Evolutionary conservation across 1,140 invertebrate genomes (phyloP).

Genomic region (Solenopsis invicta): DNA sequence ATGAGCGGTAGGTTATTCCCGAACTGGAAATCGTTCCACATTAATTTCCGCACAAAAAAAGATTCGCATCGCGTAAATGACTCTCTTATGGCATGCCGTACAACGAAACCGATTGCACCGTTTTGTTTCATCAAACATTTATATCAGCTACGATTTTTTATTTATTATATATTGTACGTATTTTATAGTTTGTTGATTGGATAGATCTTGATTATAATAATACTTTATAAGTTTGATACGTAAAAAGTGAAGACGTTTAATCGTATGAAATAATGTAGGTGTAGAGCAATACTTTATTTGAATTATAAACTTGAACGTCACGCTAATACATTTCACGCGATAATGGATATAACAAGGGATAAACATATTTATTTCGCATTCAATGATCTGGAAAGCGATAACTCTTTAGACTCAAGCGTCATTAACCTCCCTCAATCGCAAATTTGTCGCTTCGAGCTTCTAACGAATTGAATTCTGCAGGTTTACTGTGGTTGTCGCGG

Average conservation of each 20-base stretch:
- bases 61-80: slow-evolving; percentile 4
- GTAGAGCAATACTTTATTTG: not conserved
- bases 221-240: not conserved
- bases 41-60: slow-evolving; percentile 45
- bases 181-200: too few relatives aligned
- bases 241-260: not conserved
- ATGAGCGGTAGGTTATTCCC: slow-evolving; percentile 61
- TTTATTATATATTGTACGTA: not conserved
- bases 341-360: not conserved
- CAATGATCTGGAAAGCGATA: not conserved
- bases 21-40: slow-evolving; percentile 6
- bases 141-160: not conserved
- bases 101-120: not conserved
- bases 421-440: not conserved
- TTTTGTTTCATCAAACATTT: not conserved
- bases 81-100: not conserved
- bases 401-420: not conserved
- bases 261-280: not conserved
- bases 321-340: not conserved
- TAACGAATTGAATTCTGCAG: slow-evolving; percentile 38
- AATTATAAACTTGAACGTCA: not conserved
- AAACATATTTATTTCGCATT: not conserved
- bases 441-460: slow-evolving; percentile 19
- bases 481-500: not conserved
- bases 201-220: not conserved